phyloP scores from a whole-genome alignment of 1,140 invertebrate species.

The Caenorhabditis elegans region WBcel235 BX284605.5:13078001-13078500 shows the following conservation, averaged over 20 bases:
- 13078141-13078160: constrained; percentile 15
- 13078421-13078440: not conserved
- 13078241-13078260: too few relatives aligned
- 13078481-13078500: not conserved
- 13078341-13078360: too few relatives aligned
- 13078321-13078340: too few relatives aligned
- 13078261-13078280: too few relatives aligned
- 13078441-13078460: not conserved
- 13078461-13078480: not conserved
- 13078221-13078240: too few relatives aligned
- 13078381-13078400: too few relatives aligned
- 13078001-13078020: constrained; percentile 4
- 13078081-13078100: not conserved
- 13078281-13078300: too few relatives aligned
- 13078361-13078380: too few relatives aligned
- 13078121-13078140: not conserved
- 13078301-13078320: too few relatives aligned
- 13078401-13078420: not conserved
- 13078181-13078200: not conserved
- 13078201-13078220: not conserved
- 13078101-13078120: constrained; percentile 19
- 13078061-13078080: constrained; percentile 15
- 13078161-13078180: not conserved
- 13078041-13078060: not conserved
- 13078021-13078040: constrained; percentile 15